These are phyloP conservation scores for Propithecus perrieri DNA, from an alignment of 2,797 vertebrate genomes.

Conservation along the genomic window DNA sequence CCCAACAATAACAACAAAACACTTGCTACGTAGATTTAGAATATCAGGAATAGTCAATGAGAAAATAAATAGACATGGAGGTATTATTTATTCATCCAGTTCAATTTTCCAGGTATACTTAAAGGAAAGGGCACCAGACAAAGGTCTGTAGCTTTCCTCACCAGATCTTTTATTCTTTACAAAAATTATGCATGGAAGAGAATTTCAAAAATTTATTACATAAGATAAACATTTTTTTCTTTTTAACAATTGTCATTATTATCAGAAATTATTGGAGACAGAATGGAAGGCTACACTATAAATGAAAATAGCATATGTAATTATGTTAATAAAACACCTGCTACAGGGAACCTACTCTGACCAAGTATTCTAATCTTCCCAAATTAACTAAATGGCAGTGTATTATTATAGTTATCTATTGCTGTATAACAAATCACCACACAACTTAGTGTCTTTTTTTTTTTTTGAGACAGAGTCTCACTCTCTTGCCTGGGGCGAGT, in stretches of 20 bases:
- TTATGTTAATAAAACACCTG: neutral
- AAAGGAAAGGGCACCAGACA: neutral
- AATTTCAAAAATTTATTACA: constrained; percentile 27
- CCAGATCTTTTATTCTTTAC: neutral
- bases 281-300: neutral
- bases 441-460: neutral
- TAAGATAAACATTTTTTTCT: neutral
- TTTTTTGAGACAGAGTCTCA: too few species aligned
- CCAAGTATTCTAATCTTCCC: neutral
- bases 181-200: constrained; percentile 1
- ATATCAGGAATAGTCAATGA: neutral
- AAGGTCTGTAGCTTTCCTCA: neutral
- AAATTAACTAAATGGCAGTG: neutral
- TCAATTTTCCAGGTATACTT: neutral
- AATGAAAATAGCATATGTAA: neutral
- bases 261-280: neutral
- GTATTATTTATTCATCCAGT: neutral
- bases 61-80: constrained; percentile 7
- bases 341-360: neutral
- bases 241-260: neutral
- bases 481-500: too few species aligned
- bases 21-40: neutral
- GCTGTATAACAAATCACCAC: neutral
- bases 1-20: neutral
- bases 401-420: neutral